Evolutionary conservation across 1,140 invertebrate species (phyloP), one percentile per base, ranked within the genome.

Genomic region (Elymnias hypermnestra): DNA sequence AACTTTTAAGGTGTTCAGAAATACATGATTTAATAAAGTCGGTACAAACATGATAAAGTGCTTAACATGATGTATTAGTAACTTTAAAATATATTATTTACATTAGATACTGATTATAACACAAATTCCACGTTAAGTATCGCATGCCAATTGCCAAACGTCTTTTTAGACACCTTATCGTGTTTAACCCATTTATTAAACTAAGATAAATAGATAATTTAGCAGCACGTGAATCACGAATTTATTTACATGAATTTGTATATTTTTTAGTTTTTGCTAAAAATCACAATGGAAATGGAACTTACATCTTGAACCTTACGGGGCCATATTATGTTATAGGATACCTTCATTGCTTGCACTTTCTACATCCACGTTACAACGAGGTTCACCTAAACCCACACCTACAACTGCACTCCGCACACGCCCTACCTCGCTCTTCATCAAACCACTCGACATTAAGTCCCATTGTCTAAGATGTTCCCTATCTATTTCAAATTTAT

Each of bases 401-500:
- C 69, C 79, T 56, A 53, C 72, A 59, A 86, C 84, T 62, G 72
- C 56, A 67, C 85, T 76, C 61, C 77, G 70, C 71, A 86, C 78
- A 71, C 71, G 68, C 69, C 77, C 83, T 63, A 56, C 46, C 45
- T 68, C 74, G 41, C 77, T 82, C 68, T 89, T 89, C 87, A 88
- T 86, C 39, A 89, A 70, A 54, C 87, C 93, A 87, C 93, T 94
- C 28, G 94, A 95, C 90, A 95, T 89, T 49, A 94, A 89, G 83
- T 95, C 94, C 94, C 94, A 95, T 67, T 95, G 94, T 19, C 94
- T 88, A 54, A 95, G 88, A 55, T 93, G 94, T 83, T 95, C 94
- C 60, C 94, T 90, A 86, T 95, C 94, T 57, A 94, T 91, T 72
- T 94, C 93, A 87, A 87, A 87, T 31, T 67, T 70, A 43, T 67